Base-by-base conservation (phyloP, 2,888 invertebrate genomes). In the Morinoia aosen region DNA sequence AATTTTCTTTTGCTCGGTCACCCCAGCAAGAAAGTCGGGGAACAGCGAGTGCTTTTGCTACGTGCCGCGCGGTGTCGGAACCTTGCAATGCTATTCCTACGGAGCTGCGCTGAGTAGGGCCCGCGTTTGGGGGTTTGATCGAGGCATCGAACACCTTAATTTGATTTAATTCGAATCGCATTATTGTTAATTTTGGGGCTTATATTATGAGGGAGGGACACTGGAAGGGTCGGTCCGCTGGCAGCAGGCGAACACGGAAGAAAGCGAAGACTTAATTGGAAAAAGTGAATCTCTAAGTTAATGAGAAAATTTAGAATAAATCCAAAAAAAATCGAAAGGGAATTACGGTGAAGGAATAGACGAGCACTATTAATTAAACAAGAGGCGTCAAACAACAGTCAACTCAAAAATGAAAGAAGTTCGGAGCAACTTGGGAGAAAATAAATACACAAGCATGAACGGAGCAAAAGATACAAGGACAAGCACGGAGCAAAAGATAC, bases 101-200 rank as follows among this genome's bases (percentile, higher is more conserved):
- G 57, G 40, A 33, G 57, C 16, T 25, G 57, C 93, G 10, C 56
- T 7, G 25, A 0, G 57, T 19, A 25, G 48, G 56, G 93, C 16
- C n/a, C 56, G 93, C 56, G 39, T 93, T 93, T 93, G 11, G 48
- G 57, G 57, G 93, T 48, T 39, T 93, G 93, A 93, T 93, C 93
- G 93, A 93, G 40, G 93, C 93, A 93, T 93, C 93, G 93, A 64
- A 64, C 48, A 39, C 40, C 95, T 64, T 95, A 95, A 95, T 95
- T 95, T 64, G 95, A 95, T 95, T 95, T 95, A 64, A 64, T 95
- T 95, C 95, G 95, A 95, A 95, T 95, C 95, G 95, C 95, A 64
- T 95, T 95, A 95, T 95, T 95, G 95, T 95, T 95, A 95, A 95
- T 95, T 95, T 95, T 39, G 64, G 40, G 95, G 95, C 95, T 95